Evolutionary conservation across 2,113 vertebrate genomes (phyloP), one percentile per base, ranked within the genome.

Genomic region (Hemichromis elongatus): DNA sequence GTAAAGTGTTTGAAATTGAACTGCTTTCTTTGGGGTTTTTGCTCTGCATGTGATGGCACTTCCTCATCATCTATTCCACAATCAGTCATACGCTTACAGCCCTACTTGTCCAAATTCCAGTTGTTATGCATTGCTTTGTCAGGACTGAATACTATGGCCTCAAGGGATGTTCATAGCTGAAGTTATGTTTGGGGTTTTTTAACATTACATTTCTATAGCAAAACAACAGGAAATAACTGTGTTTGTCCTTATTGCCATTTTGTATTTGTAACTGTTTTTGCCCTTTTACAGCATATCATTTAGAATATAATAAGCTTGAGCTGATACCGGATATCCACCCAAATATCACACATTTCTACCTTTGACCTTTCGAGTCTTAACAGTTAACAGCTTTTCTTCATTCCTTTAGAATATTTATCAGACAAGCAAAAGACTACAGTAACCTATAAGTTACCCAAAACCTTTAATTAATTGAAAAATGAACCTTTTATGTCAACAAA

Each of bases 1-100:
- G 52, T 84, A 33, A 88, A 83, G 12, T 73, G 68, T 89, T 56
- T 70, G 63, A 83, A 85, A 91, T 81, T 26, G 16, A 89, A 87
- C 79, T 79, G 82, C 47, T 88, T 56, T 81, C 28, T n/a, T 77
- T 2, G 0, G 77, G n/a, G 26, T 7, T 26, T 75, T 61, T 3
- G 6, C 6, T 0, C 18, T 77, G 14, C 14, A 79, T 50, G 30
- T 45, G 33, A 54, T 75, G 28, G 10, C 19, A 26, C 78, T 84
- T 82, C 55, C 35, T 75, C 61, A 63, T 79, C 70, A 68, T 68
- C 35, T 47, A 59, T 79, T 91, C 90, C 79, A 87, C 52, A 73
- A 85, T 45, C 45, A 70, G 52, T 86, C 61, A 42, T 57, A 61
- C n/a, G 2, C 21, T 33, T 68, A 18, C 16, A 16, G 42, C 50